Percentiles rank a stretch among this genome's conserved stretches.
phyloP scores from a whole-genome alignment of 2,888 invertebrate species.

The Cerastis leucographa region DNA sequence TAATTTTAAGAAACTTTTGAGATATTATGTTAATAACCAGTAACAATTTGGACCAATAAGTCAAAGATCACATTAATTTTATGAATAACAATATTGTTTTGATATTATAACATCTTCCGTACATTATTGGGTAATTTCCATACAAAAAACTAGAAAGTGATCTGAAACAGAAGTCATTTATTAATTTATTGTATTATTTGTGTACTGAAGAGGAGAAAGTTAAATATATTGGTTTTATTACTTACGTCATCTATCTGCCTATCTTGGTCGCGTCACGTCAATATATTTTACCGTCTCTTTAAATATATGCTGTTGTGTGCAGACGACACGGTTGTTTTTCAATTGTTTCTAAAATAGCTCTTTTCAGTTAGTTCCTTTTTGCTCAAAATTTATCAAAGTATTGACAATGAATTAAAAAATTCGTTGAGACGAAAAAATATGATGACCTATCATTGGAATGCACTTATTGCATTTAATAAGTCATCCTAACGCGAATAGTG shows the following conservation, averaged over 20 bases:
- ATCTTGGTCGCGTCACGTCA: constrained; percentile 11
- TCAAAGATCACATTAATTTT: constrained; percentile 35
- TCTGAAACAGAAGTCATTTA: constrained; percentile 36
- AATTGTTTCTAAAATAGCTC: background rate
- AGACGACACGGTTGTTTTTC: constrained; percentile 29
- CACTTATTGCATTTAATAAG: constrained; percentile 11
- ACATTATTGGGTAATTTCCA: constrained; percentile 28
- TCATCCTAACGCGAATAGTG: background rate
- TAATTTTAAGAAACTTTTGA: background rate
- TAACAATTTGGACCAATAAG: background rate
- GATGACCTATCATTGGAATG: constrained; percentile 5
- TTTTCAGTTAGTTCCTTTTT: background rate
- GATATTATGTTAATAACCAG: constrained; percentile 10
- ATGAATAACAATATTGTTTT: constrained; percentile 1
- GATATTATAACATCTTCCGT: background rate
- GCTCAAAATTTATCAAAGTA: background rate
- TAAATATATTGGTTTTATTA: constrained; percentile 52
- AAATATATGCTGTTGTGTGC: constrained; percentile 27
- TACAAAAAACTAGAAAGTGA: constrained; percentile 51
- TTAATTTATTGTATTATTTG: constrained; percentile 56
- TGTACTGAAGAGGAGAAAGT: constrained; percentile 52
- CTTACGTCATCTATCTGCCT: constrained; percentile 18
- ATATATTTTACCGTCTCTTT: constrained; percentile 47
- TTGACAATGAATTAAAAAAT: background rate
- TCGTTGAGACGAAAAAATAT: background rate